Evolutionary conservation across 1,140 invertebrate genomes (phyloP).

Genomic region (Gonatopus flavifemur): DNA sequence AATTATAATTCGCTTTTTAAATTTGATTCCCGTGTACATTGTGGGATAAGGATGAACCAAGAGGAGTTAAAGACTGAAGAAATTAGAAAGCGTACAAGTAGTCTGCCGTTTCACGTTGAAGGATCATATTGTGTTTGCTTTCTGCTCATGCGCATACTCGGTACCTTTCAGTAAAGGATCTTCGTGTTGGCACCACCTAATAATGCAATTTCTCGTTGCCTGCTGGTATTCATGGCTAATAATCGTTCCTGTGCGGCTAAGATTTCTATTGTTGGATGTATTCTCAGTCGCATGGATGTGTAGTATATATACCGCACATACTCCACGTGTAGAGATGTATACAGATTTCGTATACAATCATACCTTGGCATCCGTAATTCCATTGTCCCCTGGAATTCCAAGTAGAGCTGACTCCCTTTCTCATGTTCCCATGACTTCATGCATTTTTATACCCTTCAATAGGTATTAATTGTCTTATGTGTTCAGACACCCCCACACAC

Average conservation of each 20-base stretch:
- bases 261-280: constrained; percentile 24
- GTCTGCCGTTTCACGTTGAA: too few relatives aligned
- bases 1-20: too few relatives aligned
- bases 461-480: constrained; percentile 31
- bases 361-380: background rate
- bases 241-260: constrained; percentile 20
- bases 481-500: too few relatives aligned
- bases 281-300: background rate
- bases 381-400: constrained; percentile 12
- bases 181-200: background rate
- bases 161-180: constrained; percentile 7
- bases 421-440: constrained; percentile 24
- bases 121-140: too few relatives aligned
- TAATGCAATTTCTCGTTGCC: constrained; percentile 22
- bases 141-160: too few relatives aligned
- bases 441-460: constrained; percentile 33
- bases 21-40: too few relatives aligned
- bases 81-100: too few relatives aligned
- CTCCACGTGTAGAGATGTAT: too few relatives aligned
- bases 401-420: too few relatives aligned
- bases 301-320: background rate
- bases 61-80: too few relatives aligned
- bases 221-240: constrained; percentile 33
- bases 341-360: too few relatives aligned
- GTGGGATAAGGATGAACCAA: too few relatives aligned